Conservation (phyloP, 1,140 invertebrate genomes). For the Trissolcus basalis region DNA sequence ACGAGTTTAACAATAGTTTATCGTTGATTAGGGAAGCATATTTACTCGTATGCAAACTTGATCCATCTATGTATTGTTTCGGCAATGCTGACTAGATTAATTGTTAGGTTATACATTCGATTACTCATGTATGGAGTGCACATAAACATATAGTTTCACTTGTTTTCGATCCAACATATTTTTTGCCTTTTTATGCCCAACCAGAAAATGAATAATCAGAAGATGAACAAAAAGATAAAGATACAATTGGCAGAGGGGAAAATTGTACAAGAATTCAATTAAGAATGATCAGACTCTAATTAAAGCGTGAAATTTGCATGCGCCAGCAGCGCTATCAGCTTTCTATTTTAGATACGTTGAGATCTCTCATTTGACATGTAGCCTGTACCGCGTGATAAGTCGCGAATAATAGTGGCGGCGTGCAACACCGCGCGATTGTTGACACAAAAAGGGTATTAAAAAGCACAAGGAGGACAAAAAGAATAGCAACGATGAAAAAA, state of each 20-base stretch:
- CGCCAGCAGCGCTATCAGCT: background rate
- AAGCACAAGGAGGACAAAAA: background rate
- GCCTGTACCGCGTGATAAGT: constrained; percentile 23
- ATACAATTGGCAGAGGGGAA: no score
- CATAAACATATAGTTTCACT: no score
- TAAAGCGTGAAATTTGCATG: background rate
- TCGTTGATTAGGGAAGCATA: background rate
- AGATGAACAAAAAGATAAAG: no score
- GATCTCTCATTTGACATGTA: constrained; percentile 30
- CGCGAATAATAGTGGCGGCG: constrained; percentile 7
- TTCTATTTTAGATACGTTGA: constrained; percentile 9
- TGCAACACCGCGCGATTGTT: constrained; percentile 5
- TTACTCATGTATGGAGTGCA: no score
- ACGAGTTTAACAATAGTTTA: background rate
- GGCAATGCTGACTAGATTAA: no score
- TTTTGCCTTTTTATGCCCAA: no score
- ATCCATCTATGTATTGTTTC: no score
- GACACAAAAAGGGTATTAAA: constrained; percentile 29
- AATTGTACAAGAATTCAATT: no score
- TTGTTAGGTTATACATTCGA: no score
- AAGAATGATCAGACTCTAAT: background rate
- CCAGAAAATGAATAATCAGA: no score
- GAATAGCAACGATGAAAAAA: constrained; percentile 4
- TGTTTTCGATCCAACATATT: no score
- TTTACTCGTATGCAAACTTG: no score